These are phyloP conservation scores for Drosophila flavopinicola DNA, from an alignment of 2,888 invertebrate species.

Conservation along the genomic window DNA sequence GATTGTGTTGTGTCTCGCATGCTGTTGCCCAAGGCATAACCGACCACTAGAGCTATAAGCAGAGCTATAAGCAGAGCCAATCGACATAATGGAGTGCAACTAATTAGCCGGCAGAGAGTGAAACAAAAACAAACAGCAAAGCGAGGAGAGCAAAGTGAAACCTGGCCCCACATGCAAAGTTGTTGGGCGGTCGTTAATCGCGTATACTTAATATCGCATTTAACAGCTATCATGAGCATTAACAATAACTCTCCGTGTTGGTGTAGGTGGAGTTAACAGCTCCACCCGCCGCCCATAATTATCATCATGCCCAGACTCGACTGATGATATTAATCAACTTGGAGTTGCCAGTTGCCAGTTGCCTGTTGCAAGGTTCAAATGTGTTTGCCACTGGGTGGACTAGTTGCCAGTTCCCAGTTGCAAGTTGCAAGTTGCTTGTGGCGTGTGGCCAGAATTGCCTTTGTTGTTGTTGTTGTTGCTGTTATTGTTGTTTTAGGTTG, in stretches of 20 bases:
- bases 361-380: constrained; percentile 47
- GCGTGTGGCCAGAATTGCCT: constrained; percentile 59
- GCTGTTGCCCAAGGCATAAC: constrained; percentile 42
- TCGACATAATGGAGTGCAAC: constrained; percentile 41
- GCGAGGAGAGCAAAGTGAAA: constrained; percentile 11
- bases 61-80: constrained; percentile 31
- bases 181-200: constrained; percentile 30
- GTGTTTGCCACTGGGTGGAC: constrained; percentile 14
- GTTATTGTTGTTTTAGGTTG: constrained; percentile 24
- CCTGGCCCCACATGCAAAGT: constrained; percentile 20
- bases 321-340: constrained; percentile 70
- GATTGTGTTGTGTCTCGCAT: constrained; percentile 32
- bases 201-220: constrained; percentile 21
- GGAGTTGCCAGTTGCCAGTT: constrained; percentile 28
- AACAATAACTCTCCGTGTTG: constrained; percentile 8
- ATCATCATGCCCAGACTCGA: constrained; percentile 23
- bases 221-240: constrained; percentile 9
- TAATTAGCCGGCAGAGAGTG: constrained; percentile 55
- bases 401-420: constrained; percentile 6
- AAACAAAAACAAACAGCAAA: constrained; percentile 15
- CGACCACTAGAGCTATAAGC: constrained; percentile 9
- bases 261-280: neutral
- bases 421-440: constrained; percentile 50
- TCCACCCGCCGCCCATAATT: constrained; percentile 27
- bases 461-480: constrained; percentile 12